Percentiles rank a stretch among this genome's conserved stretches.
Conservation (phyloP, 2,888 invertebrate genomes). For the Tubiluchus corallicola region DNA sequence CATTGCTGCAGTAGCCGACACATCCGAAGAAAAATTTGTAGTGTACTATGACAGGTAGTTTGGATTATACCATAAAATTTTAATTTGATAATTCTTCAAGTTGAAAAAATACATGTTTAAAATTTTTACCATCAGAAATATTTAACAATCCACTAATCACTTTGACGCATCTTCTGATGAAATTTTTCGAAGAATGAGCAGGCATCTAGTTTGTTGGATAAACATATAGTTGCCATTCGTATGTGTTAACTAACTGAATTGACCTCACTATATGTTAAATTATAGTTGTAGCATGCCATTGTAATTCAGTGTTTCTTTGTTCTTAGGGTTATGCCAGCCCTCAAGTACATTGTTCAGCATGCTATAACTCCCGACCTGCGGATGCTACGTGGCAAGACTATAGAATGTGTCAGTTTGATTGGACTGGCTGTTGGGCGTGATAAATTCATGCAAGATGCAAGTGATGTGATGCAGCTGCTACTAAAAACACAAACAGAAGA, state of each 20-base stretch:
- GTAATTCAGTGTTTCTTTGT: constrained; percentile 5
- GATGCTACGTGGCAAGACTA: constrained; percentile 86
- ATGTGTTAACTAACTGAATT: not conserved
- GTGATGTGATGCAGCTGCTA: constrained; percentile 84
- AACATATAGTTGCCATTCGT: too few relatives aligned
- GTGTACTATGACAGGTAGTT: constrained; percentile 74
- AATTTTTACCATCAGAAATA: not conserved
- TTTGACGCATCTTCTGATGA: too few relatives aligned
- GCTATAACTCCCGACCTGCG: constrained; percentile 58
- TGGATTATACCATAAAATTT: not conserved
- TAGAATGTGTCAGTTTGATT: constrained; percentile 95
- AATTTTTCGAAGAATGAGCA: too few relatives aligned
- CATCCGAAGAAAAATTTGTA: constrained; percentile 86
- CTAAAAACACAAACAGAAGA: constrained; percentile 58
- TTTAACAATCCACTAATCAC: not conserved
- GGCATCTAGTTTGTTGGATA: too few relatives aligned
- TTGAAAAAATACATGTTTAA: not conserved
- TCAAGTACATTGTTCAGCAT: constrained; percentile 91
- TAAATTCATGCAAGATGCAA: constrained; percentile 68
- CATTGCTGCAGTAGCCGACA: constrained; percentile 93
- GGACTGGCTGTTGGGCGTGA: constrained; percentile 44
- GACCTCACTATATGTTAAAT: constrained; percentile 4
- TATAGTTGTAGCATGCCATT: not conserved
- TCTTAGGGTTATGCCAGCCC: constrained; percentile 57
- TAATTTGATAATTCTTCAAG: not conserved